A percentile compares a stretch with the other conserved stretches of the same genome.
These are phyloP conservation scores for Diuraphis noxia DNA, from an alignment of 1,140 invertebrate genomes.

Conservation along the genomic window DNA sequence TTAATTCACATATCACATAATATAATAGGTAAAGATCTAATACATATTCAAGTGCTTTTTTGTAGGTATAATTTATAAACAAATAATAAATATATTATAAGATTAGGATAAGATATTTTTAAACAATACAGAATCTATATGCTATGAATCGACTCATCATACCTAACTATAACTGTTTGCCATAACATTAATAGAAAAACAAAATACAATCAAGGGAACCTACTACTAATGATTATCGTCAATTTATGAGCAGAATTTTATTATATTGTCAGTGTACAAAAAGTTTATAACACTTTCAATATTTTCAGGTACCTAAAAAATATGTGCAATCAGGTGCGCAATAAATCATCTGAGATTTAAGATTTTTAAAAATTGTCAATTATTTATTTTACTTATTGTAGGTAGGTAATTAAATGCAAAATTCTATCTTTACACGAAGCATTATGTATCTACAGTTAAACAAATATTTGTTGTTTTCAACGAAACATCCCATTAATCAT, in stretches of 20 bases:
- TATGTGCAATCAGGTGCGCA: not conserved
- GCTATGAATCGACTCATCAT: not conserved
- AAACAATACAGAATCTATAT: not conserved
- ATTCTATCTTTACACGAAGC: not conserved
- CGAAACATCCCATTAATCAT: not conserved
- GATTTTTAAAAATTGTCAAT: not conserved
- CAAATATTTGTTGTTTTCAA: not conserved
- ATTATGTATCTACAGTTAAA: not conserved
- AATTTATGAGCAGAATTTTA: constrained; percentile 1
- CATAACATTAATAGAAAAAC: not conserved
- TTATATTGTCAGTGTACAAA: not conserved
- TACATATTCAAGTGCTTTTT: not conserved
- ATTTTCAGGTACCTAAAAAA: not conserved
- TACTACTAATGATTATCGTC: not conserved
- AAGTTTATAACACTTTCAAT: not conserved
- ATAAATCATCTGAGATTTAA: not conserved
- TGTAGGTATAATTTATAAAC: not conserved
- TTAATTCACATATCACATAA: not conserved
- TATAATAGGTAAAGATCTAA: not conserved
- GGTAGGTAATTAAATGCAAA: not conserved
- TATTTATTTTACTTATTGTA: not conserved
- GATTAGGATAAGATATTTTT: not conserved
- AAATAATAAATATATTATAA: not conserved
- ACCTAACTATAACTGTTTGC: not conserved
- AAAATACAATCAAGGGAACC: not conserved